Evolutionary conservation across 2,888 invertebrate genomes (phyloP).

Genomic region (Odontothrips loti): DNA sequence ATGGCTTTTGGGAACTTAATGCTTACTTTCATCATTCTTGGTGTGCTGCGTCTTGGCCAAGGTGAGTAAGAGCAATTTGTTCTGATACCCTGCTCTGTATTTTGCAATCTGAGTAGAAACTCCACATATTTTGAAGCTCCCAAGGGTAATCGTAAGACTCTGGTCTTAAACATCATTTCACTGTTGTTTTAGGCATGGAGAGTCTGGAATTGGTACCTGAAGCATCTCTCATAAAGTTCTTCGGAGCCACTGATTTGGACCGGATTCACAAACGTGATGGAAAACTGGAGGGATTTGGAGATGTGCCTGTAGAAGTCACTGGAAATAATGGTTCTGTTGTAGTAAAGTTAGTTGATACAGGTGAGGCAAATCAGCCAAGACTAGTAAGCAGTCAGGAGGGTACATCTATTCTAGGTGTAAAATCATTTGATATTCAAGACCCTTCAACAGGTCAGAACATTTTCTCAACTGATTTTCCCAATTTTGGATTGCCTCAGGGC

Average conservation of each 20-base stretch:
- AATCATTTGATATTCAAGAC: constrained; percentile 65
- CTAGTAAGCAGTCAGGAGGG: constrained; percentile 58
- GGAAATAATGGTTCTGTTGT: constrained; percentile 46
- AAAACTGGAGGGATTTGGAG: constrained; percentile 52
- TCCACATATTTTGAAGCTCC: background rate
- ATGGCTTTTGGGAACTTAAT: constrained; percentile 72
- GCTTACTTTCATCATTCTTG: constrained; percentile 73
- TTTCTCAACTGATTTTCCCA: constrained; percentile 71
- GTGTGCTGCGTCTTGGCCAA: constrained; percentile 72
- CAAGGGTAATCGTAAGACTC: no score
- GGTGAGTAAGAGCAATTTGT: background rate
- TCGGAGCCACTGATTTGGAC: constrained; percentile 71
- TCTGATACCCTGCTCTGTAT: no score
- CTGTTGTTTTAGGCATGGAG: constrained; percentile 61
- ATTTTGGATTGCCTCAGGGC: constrained; percentile 64
- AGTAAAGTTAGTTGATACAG: constrained; percentile 44
- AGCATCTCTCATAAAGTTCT: constrained; percentile 70
- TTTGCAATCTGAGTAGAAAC: no score
- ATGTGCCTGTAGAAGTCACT: constrained; percentile 47
- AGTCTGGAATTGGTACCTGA: constrained; percentile 76
- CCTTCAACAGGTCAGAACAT: constrained; percentile 59
- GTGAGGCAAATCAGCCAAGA: constrained; percentile 42
- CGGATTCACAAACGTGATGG: constrained; percentile 70
- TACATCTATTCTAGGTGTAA: constrained; percentile 64
- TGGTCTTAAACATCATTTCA: constrained; percentile 27